Evolutionary conservation across 1,140 invertebrate genomes (phyloP), one percentile per base, ranked within the genome.

Genomic region (Tetranychus cinnabarinus): DNA sequence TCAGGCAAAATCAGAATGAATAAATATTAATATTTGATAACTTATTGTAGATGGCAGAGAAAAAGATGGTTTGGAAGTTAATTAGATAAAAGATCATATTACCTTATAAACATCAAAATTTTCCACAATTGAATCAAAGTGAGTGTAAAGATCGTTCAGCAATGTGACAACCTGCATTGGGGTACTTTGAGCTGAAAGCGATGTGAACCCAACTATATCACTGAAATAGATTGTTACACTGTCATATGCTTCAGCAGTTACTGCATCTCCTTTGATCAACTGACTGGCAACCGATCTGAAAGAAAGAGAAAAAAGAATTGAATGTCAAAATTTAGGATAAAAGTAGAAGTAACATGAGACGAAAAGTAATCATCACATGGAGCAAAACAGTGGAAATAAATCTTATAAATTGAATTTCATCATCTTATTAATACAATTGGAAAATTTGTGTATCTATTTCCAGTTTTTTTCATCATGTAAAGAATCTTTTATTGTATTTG

Each of bases 151-250:
- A 74, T 92, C 88, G 75, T 95, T 93, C 59, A 96, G 78, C 72
- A 96, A 89, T 73, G 87, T 89, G 45, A 96, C 90, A 66, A 83
- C 82, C 76, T 95, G 84, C 39, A 95, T 73, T 1, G 90, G 87
- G 3, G 88, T 86, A 67, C 85, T 88, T 71, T 88, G 81, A 0
- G 90, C 87, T 8, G 89, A 93, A 81, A 97, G 88, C 54, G 84
- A 81, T 47, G 93, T 97, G 76, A 97, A 97, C 65, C 92, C 92
- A 59, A 97, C 92, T 72, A 97, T 97, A 73, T 97, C 93, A 70
- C 89, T 95, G 75, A 97, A 97, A 74, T 95, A 97, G 66, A 97
- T 95, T 36, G 92, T 96, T 45, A 81, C 89, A 65, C 82, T 80
- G 74, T 93, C 87, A 73, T 88, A 97, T 0, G 84, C 85, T 75